These are phyloP conservation scores for Calypte anna DNA, from an alignment of 2,113 vertebrate genomes.

Conservation along the genomic window DNA sequence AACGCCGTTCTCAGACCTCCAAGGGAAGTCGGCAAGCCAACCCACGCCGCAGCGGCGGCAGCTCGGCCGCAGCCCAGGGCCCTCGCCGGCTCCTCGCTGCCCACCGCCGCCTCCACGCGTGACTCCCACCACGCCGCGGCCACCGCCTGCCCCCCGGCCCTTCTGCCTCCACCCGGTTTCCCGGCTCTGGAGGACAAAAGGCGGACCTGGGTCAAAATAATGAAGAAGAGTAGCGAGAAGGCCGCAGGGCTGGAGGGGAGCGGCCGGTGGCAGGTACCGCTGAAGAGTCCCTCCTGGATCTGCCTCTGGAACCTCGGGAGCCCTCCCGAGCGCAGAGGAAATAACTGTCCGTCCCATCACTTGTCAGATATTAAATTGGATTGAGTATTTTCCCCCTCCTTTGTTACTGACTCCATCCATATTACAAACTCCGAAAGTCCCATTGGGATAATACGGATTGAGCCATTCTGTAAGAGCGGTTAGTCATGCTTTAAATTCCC, in stretches of 20 bases:
- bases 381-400: conserved; percentile 22
- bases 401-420: conserved; percentile 61
- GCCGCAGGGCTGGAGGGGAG: not conserved
- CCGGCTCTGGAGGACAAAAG: not conserved
- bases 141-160: not conserved
- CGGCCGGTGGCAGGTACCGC: conserved; percentile 3
- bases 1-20: not conserved
- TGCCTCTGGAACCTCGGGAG: not conserved
- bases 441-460: conserved; percentile 64
- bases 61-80: not conserved
- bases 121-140: not conserved
- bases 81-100: not conserved
- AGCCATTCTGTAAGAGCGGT: conserved; percentile 55
- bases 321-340: not conserved
- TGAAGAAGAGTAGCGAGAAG: not conserved
- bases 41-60: not conserved
- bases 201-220: not conserved
- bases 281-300: not conserved
- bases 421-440: conserved; percentile 60
- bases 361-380: conserved; percentile 68
- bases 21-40: not conserved
- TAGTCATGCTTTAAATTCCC: conserved; percentile 78
- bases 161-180: not conserved
- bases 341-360: conserved; percentile 49
- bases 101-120: not conserved